Evolutionary conservation across 2,888 invertebrate species (phyloP).

Genomic region (Tachina fera): DNA sequence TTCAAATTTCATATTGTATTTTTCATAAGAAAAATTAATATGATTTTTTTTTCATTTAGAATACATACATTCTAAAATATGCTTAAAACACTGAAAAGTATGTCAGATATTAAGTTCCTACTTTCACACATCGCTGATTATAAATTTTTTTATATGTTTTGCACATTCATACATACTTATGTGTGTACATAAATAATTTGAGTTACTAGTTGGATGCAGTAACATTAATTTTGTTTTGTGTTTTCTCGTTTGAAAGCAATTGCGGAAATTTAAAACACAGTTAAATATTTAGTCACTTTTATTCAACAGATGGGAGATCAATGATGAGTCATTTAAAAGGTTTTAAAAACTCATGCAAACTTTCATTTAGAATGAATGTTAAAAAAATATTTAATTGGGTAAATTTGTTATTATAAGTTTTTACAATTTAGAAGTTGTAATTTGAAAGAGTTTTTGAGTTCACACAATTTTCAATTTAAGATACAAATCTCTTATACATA

Average conservation of each 20-base stretch:
- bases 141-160: neutral
- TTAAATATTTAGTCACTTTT: constrained; percentile 53
- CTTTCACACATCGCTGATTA: constrained; percentile 59
- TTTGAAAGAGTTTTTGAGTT: too few relatives aligned
- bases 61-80: constrained; percentile 39
- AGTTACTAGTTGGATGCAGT: constrained; percentile 21
- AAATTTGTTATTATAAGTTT: neutral
- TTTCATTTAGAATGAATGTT: constrained; percentile 55
- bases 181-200: constrained; percentile 32
- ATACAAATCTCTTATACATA: too few relatives aligned
- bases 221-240: constrained; percentile 14
- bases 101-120: constrained; percentile 17
- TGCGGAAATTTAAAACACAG: constrained; percentile 14
- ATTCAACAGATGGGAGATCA: constrained; percentile 27
- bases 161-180: neutral
- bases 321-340: constrained; percentile 45
- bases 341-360: constrained; percentile 30
- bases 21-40: neutral
- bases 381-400: constrained; percentile 26
- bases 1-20: constrained; percentile 4
- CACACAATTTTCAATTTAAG: too few relatives aligned
- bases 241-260: constrained; percentile 16
- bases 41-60: neutral
- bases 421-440: too few relatives aligned
- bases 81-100: constrained; percentile 1